Evolutionary conservation across 64 coral and sea anemone species (phyloP).

Genomic region (Trachythela sp.): DNA sequence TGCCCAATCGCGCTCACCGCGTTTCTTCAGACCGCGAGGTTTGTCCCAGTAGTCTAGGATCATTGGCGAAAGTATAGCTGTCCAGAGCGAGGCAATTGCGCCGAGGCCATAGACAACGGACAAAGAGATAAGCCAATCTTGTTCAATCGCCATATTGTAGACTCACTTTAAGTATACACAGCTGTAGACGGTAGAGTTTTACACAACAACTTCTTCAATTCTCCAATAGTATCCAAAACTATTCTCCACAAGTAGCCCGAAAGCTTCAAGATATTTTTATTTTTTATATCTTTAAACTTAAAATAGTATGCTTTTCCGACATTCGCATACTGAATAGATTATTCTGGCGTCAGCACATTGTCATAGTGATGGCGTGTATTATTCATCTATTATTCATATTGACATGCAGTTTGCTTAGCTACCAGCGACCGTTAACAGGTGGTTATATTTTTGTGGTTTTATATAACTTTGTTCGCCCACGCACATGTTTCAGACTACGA

Average conservation of each 20-base stretch:
- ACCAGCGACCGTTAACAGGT: no score
- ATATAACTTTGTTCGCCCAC: no score
- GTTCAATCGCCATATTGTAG: constrained; percentile 66
- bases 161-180: neutral
- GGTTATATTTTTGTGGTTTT: no score
- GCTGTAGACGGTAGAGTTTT: neutral
- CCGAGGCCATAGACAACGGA: constrained; percentile 92
- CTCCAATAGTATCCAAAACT: neutral
- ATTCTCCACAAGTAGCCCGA: neutral
- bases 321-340: neutral
- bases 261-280: neutral
- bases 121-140: constrained; percentile 90
- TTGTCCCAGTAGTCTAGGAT: constrained; percentile 93
- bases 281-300: neutral
- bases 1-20: constrained; percentile 77
- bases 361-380: neutral
- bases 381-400: neutral
- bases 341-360: neutral
- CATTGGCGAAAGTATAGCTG: constrained; percentile 73
- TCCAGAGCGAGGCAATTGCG: constrained; percentile 78
- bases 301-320: neutral
- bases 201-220: neutral
- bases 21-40: constrained; percentile 85
- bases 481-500: no score
- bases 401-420: no score